Evolutionary conservation across 30 jellyfish, hydroid and myxozoan species (phyloP), one percentile per base, ranked within the genome.

Genomic region (Mastigias papua): DNA sequence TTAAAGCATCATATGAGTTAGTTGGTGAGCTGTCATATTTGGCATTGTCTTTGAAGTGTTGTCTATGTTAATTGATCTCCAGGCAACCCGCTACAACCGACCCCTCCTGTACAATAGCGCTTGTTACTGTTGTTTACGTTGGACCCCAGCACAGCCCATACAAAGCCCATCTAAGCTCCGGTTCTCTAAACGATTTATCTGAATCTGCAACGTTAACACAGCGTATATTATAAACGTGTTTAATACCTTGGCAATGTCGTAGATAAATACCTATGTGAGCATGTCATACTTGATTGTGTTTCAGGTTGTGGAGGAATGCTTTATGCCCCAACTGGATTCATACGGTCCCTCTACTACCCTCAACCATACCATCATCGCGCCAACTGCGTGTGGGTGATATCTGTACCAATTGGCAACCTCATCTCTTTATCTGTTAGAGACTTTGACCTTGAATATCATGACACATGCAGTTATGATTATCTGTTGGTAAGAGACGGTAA

Each of bases 271-370:
- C 10, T 11, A 37, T 37, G 54, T 37, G 54, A 37, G 5, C 5
- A 37, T 3, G 10, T 37, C 10, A 37, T 37, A 37, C 54, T 5
- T 37, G 11, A 5, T 37, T 37, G 10, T 37, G 54, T 77, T 80
- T 23, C 83, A 80, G 98, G 65, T 22, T 92, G 98, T 51, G 98
- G 98, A 16, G 98, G 98, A 50, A 69, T 30, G 54, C 61, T 92
- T 67, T 80, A 86, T 20, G 64, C 77, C 29, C 31, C 84, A 0
- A 50, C 90, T 10, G 98, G 98, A 0, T 84, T 80, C 68, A 86
- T 92, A 21, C 76, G 74, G 27, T 86, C 97, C 0, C 97, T 92
- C 22, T 29, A 48, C 82, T 92, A 92, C 87, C 98, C 98, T 17
- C 66, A 34, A 19, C 81, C 86, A 0, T 91, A 84, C 86, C 82